Conservation (phyloP, 1,140 invertebrate species). For the Zaprionus taronus region DNA sequence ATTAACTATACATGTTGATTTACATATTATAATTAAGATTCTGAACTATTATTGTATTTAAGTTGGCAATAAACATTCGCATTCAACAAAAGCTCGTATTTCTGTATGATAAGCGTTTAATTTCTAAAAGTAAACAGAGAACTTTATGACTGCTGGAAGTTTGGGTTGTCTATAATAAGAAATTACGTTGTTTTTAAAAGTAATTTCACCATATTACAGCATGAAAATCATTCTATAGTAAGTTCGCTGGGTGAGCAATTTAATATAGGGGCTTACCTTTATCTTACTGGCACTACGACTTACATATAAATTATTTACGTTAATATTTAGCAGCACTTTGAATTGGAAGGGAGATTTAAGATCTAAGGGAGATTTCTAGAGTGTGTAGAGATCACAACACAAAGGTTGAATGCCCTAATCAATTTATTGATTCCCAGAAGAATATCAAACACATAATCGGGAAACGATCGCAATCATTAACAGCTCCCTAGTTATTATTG, state of each 20-base stretch:
- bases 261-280: neutral
- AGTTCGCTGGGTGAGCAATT: neutral
- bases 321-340: no score
- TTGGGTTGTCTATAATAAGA: neutral
- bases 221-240: neutral
- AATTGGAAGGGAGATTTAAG: no score
- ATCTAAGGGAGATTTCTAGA: neutral
- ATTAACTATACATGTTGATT: slow-evolving; percentile 36
- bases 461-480: neutral
- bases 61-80: slow-evolving; percentile 41
- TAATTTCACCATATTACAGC: neutral
- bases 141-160: neutral
- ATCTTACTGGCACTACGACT: no score
- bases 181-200: neutral
- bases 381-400: neutral
- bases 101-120: neutral
- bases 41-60: slow-evolving; percentile 35
- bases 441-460: neutral
- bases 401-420: neutral
- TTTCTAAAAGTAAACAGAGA: neutral
- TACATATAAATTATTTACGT: no score
- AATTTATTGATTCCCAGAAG: neutral
- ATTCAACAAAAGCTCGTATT: slow-evolving; percentile 21
- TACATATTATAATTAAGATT: slow-evolving; percentile 38
- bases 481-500: neutral